phyloP scores from a whole-genome alignment of 2,888 invertebrate genomes.

The Spodoptera littoralis region DNA sequence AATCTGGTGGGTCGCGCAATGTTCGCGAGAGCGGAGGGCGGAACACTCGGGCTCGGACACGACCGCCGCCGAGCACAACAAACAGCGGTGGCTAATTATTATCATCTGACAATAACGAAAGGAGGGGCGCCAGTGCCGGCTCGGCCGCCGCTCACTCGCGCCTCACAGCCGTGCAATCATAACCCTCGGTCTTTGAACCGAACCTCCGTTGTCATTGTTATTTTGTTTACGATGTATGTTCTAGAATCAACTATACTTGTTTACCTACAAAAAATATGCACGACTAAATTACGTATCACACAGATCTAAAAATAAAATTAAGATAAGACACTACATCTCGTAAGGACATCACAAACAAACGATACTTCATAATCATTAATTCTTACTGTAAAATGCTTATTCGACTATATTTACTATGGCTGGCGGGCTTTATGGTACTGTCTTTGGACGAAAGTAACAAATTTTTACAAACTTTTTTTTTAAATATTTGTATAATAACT shows the following conservation, averaged over 20 bases:
- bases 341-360: too few species aligned
- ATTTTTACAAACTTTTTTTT: too few species aligned
- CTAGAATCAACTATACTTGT: conserved; percentile 58
- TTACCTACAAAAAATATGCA: conserved; percentile 22
- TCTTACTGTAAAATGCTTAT: too few species aligned
- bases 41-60: conserved; percentile 21
- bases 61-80: conserved; percentile 49
- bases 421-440: too few species aligned
- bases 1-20: conserved; percentile 56
- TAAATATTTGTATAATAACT: too few species aligned
- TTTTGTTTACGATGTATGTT: conserved; percentile 71
- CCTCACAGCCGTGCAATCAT: conserved; percentile 59
- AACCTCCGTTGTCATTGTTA: conserved; percentile 61
- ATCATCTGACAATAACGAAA: conserved; percentile 57
- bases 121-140: conserved; percentile 55
- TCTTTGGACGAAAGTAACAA: too few species aligned
- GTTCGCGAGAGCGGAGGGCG: conserved; percentile 22
- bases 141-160: conserved; percentile 53
- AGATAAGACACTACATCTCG: too few species aligned
- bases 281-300: neutral
- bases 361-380: too few species aligned
- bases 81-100: conserved; percentile 57
- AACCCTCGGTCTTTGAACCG: conserved; percentile 80
- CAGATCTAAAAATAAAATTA: too few species aligned
- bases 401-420: too few species aligned